Percentiles rank a stretch among this genome's conserved stretches.
Conservation (phyloP, 1,140 invertebrate genomes). For the Ceratosolen solmsi region DNA sequence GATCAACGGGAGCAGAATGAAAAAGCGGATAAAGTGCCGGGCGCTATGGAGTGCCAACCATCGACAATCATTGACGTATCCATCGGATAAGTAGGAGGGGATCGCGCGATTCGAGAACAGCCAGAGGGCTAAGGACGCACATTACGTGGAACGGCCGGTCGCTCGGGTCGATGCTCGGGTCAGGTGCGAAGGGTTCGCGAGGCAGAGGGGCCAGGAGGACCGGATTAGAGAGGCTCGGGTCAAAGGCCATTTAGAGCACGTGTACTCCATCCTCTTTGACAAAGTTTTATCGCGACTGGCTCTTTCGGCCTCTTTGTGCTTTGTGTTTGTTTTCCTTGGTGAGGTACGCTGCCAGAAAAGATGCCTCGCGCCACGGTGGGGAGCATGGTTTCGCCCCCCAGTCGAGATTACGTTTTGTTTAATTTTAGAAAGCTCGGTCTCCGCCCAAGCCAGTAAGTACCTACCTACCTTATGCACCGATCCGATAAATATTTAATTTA, state of each 20-base stretch:
- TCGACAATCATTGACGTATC: too few species aligned
- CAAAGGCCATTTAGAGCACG: conserved; percentile 35
- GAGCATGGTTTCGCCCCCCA: neutral
- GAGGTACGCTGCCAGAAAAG: neutral
- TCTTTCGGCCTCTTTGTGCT: neutral
- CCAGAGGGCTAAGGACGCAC: too few species aligned
- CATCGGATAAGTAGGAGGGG: too few species aligned
- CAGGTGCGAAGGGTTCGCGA: neutral
- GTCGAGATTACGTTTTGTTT: neutral
- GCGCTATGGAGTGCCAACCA: too few species aligned
- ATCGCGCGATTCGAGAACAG: too few species aligned
- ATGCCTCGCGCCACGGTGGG: neutral
- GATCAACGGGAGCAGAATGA: too few species aligned
- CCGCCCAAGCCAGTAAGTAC: neutral
- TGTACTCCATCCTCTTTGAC: neutral
- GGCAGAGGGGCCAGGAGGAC: neutral
- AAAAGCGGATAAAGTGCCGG: too few species aligned
- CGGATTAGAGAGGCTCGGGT: neutral
- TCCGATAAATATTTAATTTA: neutral
- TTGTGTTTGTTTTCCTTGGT: neutral
- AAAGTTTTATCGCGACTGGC: neutral
- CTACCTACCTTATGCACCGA: neutral
- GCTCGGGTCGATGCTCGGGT: too few species aligned
- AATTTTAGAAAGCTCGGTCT: neutral
- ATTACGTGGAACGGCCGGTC: too few species aligned